These are phyloP conservation scores for Platycnemis pennipes DNA, from an alignment of 2,888 invertebrate genomes.

Conservation along the genomic window DNA sequence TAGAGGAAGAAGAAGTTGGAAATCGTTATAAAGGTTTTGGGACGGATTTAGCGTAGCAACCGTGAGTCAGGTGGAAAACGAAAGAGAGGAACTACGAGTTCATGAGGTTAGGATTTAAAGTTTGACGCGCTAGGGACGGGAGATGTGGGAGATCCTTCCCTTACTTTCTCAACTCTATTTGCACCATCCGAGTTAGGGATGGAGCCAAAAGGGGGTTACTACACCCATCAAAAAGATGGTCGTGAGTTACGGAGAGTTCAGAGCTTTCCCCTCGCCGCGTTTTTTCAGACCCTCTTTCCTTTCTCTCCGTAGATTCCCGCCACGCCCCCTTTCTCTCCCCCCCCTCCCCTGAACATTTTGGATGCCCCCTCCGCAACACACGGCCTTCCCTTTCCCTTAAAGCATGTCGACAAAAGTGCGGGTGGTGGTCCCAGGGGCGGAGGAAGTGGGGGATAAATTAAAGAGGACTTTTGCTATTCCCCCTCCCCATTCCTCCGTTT, in stretches of 20 bases:
- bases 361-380: not conserved
- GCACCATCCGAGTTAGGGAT: not conserved
- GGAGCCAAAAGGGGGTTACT: not conserved
- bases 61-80: too few relatives aligned
- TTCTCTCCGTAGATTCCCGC: not conserved
- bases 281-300: not conserved
- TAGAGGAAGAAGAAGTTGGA: not conserved
- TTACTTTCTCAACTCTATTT: not conserved
- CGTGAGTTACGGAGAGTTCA: not conserved
- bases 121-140: too few relatives aligned
- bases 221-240: not conserved
- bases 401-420: not conserved
- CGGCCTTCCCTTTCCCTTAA: not conserved
- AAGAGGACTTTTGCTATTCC: not conserved
- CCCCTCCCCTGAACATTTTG: not conserved
- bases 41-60: too few relatives aligned
- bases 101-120: not conserved
- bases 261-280: not conserved
- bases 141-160: too few relatives aligned
- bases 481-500: not conserved
- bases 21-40: not conserved
- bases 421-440: too few relatives aligned
- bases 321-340: not conserved
- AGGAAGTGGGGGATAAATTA: too few relatives aligned
- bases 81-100: not conserved